Evolutionary conservation across 1,140 invertebrate genomes (phyloP), one percentile per base, ranked within the genome.

Genomic region (Cotesia glomerata): DNA sequence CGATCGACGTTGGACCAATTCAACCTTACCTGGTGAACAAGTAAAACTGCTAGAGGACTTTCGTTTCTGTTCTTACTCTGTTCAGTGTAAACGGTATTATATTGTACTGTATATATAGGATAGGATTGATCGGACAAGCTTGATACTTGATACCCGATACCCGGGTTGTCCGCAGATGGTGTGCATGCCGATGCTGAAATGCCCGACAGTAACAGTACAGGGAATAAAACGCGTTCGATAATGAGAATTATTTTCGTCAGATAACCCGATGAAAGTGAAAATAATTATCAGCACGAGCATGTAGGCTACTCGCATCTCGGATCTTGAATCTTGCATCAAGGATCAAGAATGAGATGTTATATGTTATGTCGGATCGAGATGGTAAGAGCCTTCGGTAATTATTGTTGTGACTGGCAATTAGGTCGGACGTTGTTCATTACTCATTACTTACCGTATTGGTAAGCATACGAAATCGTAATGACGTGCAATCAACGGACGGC

Each of bases 361-460:
- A 51, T 14, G 65, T 32, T n/a, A 52, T 39, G 65, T 51, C 39
- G 2, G 39, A 45, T 45, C 39, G 39, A 45, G 39, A 45, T 11
- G 39, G 39, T 45, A 45, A 45, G 11, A 62, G 26, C 45, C 49
- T 69, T 69, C 49, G 49, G 67, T 73, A 69, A 73, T 73, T 58
- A 69, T 73, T 72, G 62, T 51, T 34, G 13, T 68, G 45, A 16
- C 16, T 56, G 49, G 68, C 63, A 74, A 74, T 74, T 74, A 74
- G 62, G 68, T 66, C 69, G 63, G 63, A 51, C 62, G 39, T 45
- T 45, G 39, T 11, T 45, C 11, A 11, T 74, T 74, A 26, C 68
- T 74, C 67, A 74, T 74, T 74, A 74, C 73, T 74, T 54, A 71
- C 73, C 13, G 68, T 71, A 71, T 67, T 61, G 39, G 52, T 67